phyloP scores from a whole-genome alignment of 2,888 invertebrate species.

The Dermolepida albohirtum region DNA sequence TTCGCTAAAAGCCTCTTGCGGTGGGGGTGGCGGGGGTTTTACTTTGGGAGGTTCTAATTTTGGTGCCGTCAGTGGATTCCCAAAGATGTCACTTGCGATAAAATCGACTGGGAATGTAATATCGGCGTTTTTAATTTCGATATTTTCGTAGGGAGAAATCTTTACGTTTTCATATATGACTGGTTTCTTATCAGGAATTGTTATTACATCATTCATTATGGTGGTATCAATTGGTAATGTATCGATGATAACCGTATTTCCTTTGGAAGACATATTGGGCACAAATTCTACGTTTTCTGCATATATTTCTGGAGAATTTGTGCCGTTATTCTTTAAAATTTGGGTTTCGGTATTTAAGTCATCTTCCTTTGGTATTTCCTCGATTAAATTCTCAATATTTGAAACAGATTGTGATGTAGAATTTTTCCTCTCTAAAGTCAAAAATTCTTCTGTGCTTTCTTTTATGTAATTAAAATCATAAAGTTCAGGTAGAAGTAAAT shows the following conservation, averaged over 20 bases:
- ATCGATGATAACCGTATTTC: background rate
- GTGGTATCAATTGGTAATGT: background rate
- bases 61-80: conserved; percentile 59
- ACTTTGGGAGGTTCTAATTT: conserved; percentile 65
- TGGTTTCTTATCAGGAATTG: conserved; percentile 57
- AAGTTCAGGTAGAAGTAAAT: conserved; percentile 50
- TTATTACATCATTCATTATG: background rate
- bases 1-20: conserved; percentile 63
- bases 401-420: conserved; percentile 54
- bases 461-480: conserved; percentile 50
- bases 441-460: conserved; percentile 61
- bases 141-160: conserved; percentile 59
- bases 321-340: background rate
- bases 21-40: conserved; percentile 79
- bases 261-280: background rate
- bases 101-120: conserved; percentile 56
- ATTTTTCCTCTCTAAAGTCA: conserved; percentile 64
- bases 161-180: conserved; percentile 66
- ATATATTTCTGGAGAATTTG: background rate
- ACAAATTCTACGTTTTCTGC: background rate
- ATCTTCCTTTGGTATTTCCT: conserved; percentile 8
- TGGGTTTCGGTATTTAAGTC: background rate
- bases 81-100: conserved; percentile 63
- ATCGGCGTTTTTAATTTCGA: conserved; percentile 55
- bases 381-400: conserved; percentile 33